Base-by-base conservation (phyloP, 2,797 vertebrate species). In the Pampus argenteus region DNA sequence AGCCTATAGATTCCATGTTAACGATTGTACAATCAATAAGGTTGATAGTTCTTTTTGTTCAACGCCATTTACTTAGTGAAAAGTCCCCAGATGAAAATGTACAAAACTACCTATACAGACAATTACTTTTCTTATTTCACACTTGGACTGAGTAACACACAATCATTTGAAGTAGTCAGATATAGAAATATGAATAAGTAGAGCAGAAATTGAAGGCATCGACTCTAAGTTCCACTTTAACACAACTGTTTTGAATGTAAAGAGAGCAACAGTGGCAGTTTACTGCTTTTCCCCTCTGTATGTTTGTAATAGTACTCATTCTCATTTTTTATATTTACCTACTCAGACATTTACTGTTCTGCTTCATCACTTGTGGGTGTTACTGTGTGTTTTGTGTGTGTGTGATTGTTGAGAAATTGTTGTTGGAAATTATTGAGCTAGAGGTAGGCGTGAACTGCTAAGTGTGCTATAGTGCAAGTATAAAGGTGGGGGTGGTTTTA, bases 301-400 rank as follows among this genome's bases (percentile, higher is more conserved):
- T 83, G 66, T 75, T 71, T 64, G 23, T 61, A 68, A 62, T 47
- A 17, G 45, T 34, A 45, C 50, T 80, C 61, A 47, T 72, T 66
- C 6, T 48, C 61, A 60, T 61, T 31, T 70, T 44, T 71, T 57
- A 62, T 55, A 29, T 75, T 74, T 77, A 74, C 63, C 57, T 78
- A 36, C 61, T 49, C 15, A 22, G 18, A 26, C 17, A 8, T 66
- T 67, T 38, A 23, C 50, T 49, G 34, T 13, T 66, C 38, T 61
- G 51, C 40, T 14, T 60, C 76, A 42, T 52, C 42, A 52, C 22
- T 31, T 1, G 23, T 50, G 23, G 38, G 31, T 57, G 51, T 60
- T 29, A n/a, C n/a, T 36, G 6, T 34, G 31, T 34, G 31, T n/a
- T n/a, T n/a, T 34, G 34, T 75, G 40, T 65, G 22, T 34, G 36